Percentiles rank a stretch among this genome's conserved stretches.
Evolutionary conservation across 1,140 invertebrate species (phyloP).

Genomic region (Pachypsylla venusta): DNA sequence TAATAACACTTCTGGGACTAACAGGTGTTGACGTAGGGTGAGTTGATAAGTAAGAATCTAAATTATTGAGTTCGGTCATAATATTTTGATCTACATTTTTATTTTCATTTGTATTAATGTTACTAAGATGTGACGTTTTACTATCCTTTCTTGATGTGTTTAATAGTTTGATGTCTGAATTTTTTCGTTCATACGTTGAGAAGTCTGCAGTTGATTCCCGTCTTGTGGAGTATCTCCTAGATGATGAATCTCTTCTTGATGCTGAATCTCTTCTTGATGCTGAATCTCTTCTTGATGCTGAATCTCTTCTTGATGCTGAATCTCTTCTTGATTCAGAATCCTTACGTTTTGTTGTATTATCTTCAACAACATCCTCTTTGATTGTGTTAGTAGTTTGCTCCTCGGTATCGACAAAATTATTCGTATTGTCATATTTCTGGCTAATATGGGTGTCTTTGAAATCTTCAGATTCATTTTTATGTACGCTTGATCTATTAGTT

Average conservation of each 20-base stretch:
- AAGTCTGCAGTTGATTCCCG: conserved; percentile 12
- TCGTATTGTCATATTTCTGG: neutral
- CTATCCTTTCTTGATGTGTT: conserved; percentile 3
- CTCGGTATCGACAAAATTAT: neutral
- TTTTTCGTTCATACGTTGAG: too few relatives aligned
- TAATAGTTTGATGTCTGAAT: too few relatives aligned
- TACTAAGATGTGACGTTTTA: conserved; percentile 6
- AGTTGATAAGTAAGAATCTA: conserved; percentile 25
- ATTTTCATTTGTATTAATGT: neutral
- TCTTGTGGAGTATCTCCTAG: too few relatives aligned
- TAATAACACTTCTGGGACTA: conserved; percentile 21
- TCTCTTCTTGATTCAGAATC: too few relatives aligned
- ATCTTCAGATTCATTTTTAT: too few relatives aligned
- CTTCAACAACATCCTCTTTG: neutral
- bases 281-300: too few relatives aligned
- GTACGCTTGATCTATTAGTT: too few relatives aligned
- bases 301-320: too few relatives aligned
- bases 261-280: too few relatives aligned
- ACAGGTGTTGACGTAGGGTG: conserved; percentile 19
- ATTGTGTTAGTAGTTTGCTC: neutral
- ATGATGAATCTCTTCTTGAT: too few relatives aligned
- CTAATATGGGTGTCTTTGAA: neutral
- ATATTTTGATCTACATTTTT: conserved; percentile 25
- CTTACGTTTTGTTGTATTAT: neutral
- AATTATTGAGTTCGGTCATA: conserved; percentile 26